Percentiles rank a stretch among this genome's conserved stretches.
These are phyloP conservation scores for Felis catus DNA, from an alignment of 2,113 vertebrate species.

Conservation along the genomic window F.catus_Fca126_mat1.0 CM031424.1:38868001-38868500, in stretches of 20 bases:
- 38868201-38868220: neutral
- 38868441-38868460: slow-evolving; percentile 16
- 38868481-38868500: neutral
- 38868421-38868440: neutral
- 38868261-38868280: neutral
- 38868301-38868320: slow-evolving; percentile 27
- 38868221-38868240: slow-evolving; percentile 30
- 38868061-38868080: neutral
- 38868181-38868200: neutral
- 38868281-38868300: neutral
- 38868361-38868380: slow-evolving; percentile 24
- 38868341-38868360: slow-evolving; percentile 15
- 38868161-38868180: neutral
- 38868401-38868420: slow-evolving; percentile 40
- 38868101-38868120: neutral
- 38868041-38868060: neutral
- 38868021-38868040: neutral
- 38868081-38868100: neutral
- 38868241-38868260: neutral
- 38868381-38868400: neutral
- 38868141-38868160: neutral
- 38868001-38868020: neutral
- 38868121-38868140: neutral
- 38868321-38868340: slow-evolving; percentile 35
- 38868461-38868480: neutral